Evolutionary conservation across 2,888 invertebrate species (phyloP), one percentile per base, ranked within the genome.

Genomic region (Periphyllus acericola): DNA sequence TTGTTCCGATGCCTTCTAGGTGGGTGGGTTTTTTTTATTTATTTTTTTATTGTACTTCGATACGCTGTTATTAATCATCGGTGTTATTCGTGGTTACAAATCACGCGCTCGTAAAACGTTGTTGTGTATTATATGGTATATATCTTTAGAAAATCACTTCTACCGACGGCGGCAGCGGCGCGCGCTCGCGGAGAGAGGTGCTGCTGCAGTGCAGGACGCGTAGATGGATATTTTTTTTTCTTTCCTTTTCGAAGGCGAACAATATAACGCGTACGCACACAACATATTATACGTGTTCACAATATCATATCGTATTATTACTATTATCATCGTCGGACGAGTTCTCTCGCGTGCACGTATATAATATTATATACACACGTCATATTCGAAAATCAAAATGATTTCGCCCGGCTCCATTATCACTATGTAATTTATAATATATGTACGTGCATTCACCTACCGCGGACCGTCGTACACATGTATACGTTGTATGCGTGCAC

Each of bases 1-100:
- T 68, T 14, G 81, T 71, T 71, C 36, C 36, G 17, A 71, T 83
- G 74, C 83, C 76, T 76, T 84, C 84, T 76, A 83, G 84, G 84
- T 76, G 84, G 84, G 84, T 84, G 84, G 84, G 46, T 84, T 76
- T 29, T 21, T 29, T 32, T 21, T 5, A 25, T 55, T 60, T 60
- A 8, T 60, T 60, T n/a, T 29, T 60, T 75, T 25, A 60, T 66
- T 40, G 66, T 25, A 72, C 72, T 17, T 40, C 40, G 75, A 75
- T 55, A 17, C 55, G 40, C 19, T 11, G 60, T 74, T 66, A 66
- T 66, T 84, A 40, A 84, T 76, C 83, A 32, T 40, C 60, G 60
- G 66, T 34, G 66, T 66, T 66, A 34, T 72, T 66, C 32, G 29
- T 46, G 66, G 46, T 76, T 76, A 84, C 83, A 83, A 83, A 83